Percentiles rank a stretch among this genome's conserved stretches.
Conservation (phyloP, 2,113 vertebrate species). For the Cavia aperea region DNA sequence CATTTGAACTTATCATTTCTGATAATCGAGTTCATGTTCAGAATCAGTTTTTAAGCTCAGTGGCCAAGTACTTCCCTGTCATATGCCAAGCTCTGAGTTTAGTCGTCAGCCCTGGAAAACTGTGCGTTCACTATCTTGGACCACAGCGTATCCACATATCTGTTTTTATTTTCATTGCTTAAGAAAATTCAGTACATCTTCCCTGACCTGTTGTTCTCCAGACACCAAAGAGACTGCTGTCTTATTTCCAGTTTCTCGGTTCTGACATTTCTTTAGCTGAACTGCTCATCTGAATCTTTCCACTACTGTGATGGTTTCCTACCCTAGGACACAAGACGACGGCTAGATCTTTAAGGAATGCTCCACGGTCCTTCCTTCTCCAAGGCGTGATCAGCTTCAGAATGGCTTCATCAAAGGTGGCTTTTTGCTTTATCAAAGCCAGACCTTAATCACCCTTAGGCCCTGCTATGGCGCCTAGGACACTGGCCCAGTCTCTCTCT, state of each 20-base stretch:
- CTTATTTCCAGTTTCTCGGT: background rate
- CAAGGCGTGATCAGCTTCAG: background rate
- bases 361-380: background rate
- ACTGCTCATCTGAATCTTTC: background rate
- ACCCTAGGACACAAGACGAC: background rate
- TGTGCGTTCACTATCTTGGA: background rate
- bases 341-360: background rate
- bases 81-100: background rate
- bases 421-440: background rate
- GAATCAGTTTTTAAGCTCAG: background rate
- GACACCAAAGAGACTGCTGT: background rate
- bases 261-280: background rate
- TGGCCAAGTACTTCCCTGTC: background rate
- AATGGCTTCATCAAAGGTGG: background rate
- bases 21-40: background rate
- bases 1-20: conserved; percentile 1
- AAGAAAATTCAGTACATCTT: background rate
- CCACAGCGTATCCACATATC: background rate
- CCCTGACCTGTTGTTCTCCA: background rate
- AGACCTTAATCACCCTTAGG: background rate
- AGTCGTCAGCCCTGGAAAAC: background rate
- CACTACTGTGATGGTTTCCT: background rate
- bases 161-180: conserved; percentile 4
- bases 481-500: background rate
- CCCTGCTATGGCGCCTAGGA: background rate